phyloP scores from a whole-genome alignment of 2,797 vertebrate species.

The Poeciliopsis presidionis region DNA sequence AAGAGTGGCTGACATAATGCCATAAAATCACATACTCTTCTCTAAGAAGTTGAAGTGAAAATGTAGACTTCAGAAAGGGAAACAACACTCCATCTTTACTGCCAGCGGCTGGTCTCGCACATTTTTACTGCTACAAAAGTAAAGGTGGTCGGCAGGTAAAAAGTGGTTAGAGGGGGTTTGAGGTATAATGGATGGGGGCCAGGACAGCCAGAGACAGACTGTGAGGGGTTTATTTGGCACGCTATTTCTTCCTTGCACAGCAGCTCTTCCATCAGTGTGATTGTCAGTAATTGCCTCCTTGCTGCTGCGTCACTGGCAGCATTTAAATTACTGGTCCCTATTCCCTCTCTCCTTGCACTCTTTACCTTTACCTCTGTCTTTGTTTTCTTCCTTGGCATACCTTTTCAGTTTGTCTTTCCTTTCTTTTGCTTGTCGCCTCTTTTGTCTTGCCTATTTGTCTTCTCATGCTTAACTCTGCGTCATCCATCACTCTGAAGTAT shows the following conservation, averaged over 20 bases:
- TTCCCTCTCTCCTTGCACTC: constrained; percentile 10
- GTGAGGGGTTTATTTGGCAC: constrained; percentile 55
- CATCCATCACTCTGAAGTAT: constrained; percentile 27
- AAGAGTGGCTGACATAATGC: background rate
- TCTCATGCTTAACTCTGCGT: constrained; percentile 17
- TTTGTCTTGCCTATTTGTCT: constrained; percentile 12
- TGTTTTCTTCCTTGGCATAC: constrained; percentile 16
- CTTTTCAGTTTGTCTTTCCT: constrained; percentile 1
- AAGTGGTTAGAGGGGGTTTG: background rate
- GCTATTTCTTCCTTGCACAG: constrained; percentile 51
- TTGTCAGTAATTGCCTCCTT: constrained; percentile 66
- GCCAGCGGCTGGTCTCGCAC: constrained; percentile 12
- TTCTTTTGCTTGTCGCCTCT: constrained; percentile 10
- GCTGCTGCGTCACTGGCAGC: constrained; percentile 48
- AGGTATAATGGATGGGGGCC: constrained; percentile 17
- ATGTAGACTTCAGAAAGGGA: background rate
- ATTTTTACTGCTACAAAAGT: constrained; percentile 8
- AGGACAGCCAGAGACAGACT: constrained; percentile 46
- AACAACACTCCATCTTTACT: constrained; percentile 11
- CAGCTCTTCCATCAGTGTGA: constrained; percentile 62
- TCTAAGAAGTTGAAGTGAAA: background rate
- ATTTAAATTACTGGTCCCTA: constrained; percentile 39
- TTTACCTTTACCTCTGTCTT: constrained; percentile 5
- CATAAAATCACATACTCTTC: background rate
- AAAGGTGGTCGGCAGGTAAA: background rate